Conservation (phyloP, 2,888 invertebrate species). For the Ormia ochracea region DNA sequence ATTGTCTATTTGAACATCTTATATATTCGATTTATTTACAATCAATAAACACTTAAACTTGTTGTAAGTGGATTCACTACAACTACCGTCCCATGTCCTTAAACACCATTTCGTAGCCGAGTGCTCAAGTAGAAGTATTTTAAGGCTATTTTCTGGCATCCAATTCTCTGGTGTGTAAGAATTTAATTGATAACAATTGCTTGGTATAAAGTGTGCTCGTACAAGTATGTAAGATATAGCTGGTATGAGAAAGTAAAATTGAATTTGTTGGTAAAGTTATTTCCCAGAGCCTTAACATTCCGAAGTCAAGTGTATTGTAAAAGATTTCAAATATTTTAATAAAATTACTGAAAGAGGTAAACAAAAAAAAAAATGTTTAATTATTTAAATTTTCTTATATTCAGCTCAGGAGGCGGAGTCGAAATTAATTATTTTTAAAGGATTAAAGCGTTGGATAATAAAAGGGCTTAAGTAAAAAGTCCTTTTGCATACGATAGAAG, state of each 20-base stretch:
- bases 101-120: background rate
- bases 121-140: conserved; percentile 20
- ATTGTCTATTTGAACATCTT: conserved; percentile 38
- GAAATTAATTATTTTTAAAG: no score
- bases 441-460: no score
- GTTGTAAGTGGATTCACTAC: conserved; percentile 50
- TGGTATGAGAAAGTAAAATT: background rate
- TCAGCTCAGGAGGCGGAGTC: no score
- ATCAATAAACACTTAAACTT: conserved; percentile 43
- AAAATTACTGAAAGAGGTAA: background rate
- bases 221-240: no score
- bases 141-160: background rate
- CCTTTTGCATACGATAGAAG: no score
- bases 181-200: conserved; percentile 49
- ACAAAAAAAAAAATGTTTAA: no score
- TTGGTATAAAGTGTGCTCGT: background rate
- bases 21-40: conserved; percentile 31
- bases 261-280: background rate
- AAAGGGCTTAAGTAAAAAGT: no score
- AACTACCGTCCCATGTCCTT: conserved; percentile 1
- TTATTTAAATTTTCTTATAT: no score
- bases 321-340: background rate
- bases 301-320: conserved; percentile 5
- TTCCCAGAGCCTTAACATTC: background rate
- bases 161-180: conserved; percentile 44